These are phyloP conservation scores for Idaea dimidiata DNA, from an alignment of 2,888 invertebrate species.

Conservation along the genomic window DNA sequence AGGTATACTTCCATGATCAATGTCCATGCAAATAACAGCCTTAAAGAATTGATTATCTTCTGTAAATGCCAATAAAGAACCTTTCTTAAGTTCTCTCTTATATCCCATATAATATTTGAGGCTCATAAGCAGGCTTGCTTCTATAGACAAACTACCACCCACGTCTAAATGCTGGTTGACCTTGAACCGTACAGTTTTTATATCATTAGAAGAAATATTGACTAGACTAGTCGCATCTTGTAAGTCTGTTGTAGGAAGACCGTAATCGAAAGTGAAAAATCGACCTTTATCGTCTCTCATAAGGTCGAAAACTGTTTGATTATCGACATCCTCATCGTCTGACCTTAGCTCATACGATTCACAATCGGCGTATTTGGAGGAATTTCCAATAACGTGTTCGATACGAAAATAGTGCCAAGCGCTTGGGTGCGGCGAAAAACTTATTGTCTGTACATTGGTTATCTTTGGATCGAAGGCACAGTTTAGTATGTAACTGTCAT, in stretches of 20 bases:
- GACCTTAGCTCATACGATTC: conserved; percentile 52
- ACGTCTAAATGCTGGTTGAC: conserved; percentile 87
- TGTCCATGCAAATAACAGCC: conserved; percentile 83
- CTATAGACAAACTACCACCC: conserved; percentile 89
- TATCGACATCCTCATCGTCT: conserved; percentile 48
- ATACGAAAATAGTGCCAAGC: conserved; percentile 81
- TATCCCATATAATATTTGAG: conserved; percentile 76
- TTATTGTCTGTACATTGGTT: conserved; percentile 56
- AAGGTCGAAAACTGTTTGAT: conserved; percentile 56
- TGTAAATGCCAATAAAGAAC: conserved; percentile 58
- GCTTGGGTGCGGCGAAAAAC: conserved; percentile 78
- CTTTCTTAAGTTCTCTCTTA: conserved; percentile 49
- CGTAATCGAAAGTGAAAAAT: conserved; percentile 89
- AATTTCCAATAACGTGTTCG: conserved; percentile 43
- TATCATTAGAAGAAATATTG: conserved; percentile 84
- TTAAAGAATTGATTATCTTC: conserved; percentile 75
- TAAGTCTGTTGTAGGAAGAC: conserved; percentile 83
- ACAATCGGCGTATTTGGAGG: conserved; percentile 53
- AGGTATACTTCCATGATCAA: conserved; percentile 81
- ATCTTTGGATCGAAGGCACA: conserved; percentile 72
- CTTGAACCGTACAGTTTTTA: conserved; percentile 85
- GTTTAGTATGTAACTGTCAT: conserved; percentile 67
- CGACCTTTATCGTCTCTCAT: conserved; percentile 84
- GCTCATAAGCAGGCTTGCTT: conserved; percentile 84
- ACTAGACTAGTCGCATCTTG: conserved; percentile 83